phyloP scores from a whole-genome alignment of 2,888 invertebrate species.

The Apotomis turbidana region DNA sequence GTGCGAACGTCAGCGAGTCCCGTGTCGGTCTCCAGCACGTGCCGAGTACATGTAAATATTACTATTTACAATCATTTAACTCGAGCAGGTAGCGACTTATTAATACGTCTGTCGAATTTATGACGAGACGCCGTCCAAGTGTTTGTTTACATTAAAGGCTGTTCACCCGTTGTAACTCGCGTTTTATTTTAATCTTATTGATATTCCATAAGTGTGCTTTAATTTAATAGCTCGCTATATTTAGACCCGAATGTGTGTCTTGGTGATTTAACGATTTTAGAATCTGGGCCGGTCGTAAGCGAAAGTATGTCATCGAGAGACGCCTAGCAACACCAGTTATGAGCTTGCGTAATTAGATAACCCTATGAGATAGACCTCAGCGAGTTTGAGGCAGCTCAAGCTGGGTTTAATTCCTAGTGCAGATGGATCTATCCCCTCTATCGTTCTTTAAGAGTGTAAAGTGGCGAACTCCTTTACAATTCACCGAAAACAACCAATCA shows the following conservation, averaged over 20 bases:
- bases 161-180: constrained; percentile 29
- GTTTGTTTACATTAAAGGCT: constrained; percentile 42
- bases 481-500: too few relatives aligned
- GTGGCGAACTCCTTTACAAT: too few relatives aligned
- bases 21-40: background rate
- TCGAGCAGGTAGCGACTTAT: constrained; percentile 31
- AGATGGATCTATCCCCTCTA: too few relatives aligned
- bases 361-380: background rate
- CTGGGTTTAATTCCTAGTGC: too few relatives aligned
- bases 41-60: constrained; percentile 5
- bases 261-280: constrained; percentile 24
- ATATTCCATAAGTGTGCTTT: constrained; percentile 38
- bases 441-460: too few relatives aligned
- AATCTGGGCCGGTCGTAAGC: constrained; percentile 25
- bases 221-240: constrained; percentile 33
- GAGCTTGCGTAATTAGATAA: background rate
- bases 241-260: constrained; percentile 31
- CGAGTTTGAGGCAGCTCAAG: too few relatives aligned
- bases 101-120: constrained; percentile 19
- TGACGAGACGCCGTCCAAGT: constrained; percentile 26
- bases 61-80: constrained; percentile 9
- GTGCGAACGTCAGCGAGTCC: too few relatives aligned
- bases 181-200: constrained; percentile 41
- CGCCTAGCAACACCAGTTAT: background rate
- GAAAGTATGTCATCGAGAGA: constrained; percentile 26